Evolutionary conservation across 2,888 invertebrate species (phyloP).

Genomic region (Lasius platythorax): DNA sequence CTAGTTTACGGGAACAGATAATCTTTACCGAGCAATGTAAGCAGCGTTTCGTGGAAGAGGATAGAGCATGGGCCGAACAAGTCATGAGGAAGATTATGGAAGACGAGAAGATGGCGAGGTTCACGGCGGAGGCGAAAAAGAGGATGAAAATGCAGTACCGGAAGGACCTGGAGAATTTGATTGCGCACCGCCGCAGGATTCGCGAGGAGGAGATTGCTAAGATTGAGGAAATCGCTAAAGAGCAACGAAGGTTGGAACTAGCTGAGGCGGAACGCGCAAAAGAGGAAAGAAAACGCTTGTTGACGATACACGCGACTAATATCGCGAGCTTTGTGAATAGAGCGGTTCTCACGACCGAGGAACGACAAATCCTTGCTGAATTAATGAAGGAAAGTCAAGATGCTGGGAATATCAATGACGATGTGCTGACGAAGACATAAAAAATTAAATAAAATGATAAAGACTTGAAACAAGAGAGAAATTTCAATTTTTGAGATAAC

Average conservation of each 20-base stretch:
- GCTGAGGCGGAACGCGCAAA: slow-evolving; percentile 56
- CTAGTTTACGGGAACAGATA: slow-evolving; percentile 77
- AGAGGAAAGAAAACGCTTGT: slow-evolving; percentile 74
- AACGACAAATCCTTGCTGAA: slow-evolving; percentile 64
- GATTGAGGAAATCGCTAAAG: slow-evolving; percentile 64
- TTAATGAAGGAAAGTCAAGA: neutral
- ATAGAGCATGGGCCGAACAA: slow-evolving; percentile 76
- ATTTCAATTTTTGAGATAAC: neutral
- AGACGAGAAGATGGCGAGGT: slow-evolving; percentile 74
- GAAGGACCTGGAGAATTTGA: slow-evolving; percentile 76
- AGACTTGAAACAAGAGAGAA: neutral
- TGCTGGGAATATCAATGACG: neutral
- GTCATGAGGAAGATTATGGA: slow-evolving; percentile 77
- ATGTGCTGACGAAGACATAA: neutral
- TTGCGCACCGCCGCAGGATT: slow-evolving; percentile 74
- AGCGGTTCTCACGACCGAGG: slow-evolving; percentile 71
- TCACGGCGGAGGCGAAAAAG: slow-evolving; percentile 74
- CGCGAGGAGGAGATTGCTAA: slow-evolving; percentile 71
- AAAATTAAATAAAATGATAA: neutral
- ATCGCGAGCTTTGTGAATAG: slow-evolving; percentile 73
- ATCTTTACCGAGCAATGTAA: slow-evolving; percentile 73
- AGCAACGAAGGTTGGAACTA: slow-evolving; percentile 60
- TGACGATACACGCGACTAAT: slow-evolving; percentile 75
- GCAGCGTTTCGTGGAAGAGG: slow-evolving; percentile 71
- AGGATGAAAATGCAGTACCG: slow-evolving; percentile 75